phyloP scores from a whole-genome alignment of 37 sponge, comb jelly and placozoan species.

The Diacarnus erythraeanus region DNA sequence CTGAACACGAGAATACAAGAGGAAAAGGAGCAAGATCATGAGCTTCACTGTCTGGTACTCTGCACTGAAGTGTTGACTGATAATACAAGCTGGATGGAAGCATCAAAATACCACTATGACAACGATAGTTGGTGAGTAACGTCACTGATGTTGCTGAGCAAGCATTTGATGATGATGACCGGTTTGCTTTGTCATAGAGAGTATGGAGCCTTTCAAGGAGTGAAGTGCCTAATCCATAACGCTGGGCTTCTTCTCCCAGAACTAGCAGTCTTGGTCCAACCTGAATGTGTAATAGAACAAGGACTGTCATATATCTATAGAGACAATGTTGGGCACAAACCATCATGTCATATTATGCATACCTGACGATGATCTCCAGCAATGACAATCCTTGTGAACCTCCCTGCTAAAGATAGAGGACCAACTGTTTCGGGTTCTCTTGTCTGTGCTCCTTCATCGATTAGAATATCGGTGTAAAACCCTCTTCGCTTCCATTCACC shows the following conservation, averaged over 20 bases:
- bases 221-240: constrained; percentile 58
- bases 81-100: constrained; percentile 73
- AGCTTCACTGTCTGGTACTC: constrained; percentile 3
- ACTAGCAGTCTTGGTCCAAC: constrained; percentile 76
- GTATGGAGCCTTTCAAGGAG: constrained; percentile 55
- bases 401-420: constrained; percentile 46
- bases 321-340: background rate
- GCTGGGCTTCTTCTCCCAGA: constrained; percentile 57
- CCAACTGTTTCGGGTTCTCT: constrained; percentile 70
- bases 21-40: constrained; percentile 50
- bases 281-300: constrained; percentile 21
- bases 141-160: no score
- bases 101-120: constrained; percentile 53
- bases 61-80: constrained; percentile 41
- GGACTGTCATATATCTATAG: background rate
- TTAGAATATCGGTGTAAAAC: constrained; percentile 65
- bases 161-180: background rate
- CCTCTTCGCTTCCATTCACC: background rate
- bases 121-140: constrained; percentile 62
- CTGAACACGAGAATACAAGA: constrained; percentile 62
- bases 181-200: constrained; percentile 15
- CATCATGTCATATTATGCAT: background rate
- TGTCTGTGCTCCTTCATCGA: constrained; percentile 83
- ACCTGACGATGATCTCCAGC: constrained; percentile 83
- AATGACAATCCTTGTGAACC: constrained; percentile 61